Percentiles rank a stretch among this genome's conserved stretches.
Conservation (phyloP, 2,888 invertebrate genomes). For the Synergus laeviventris region DNA sequence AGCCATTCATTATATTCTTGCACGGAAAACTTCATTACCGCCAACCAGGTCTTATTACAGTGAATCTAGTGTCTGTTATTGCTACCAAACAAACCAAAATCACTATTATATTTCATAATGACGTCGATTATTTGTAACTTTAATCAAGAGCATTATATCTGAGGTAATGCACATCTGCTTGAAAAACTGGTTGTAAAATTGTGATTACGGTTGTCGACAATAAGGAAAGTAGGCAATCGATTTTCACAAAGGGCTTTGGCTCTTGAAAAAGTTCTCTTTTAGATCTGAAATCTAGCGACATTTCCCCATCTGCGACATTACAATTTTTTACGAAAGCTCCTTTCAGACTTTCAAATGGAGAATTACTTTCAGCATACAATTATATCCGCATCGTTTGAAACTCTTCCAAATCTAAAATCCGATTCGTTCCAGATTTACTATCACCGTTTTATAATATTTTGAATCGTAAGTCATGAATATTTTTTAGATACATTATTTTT, state of each 20-base stretch:
- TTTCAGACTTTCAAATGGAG: too few relatives aligned
- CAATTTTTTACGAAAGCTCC: not conserved
- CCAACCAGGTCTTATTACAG: slow-evolving; percentile 1
- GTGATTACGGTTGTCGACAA: not conserved
- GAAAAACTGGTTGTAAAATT: not conserved
- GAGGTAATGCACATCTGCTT: not conserved
- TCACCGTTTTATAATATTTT: too few relatives aligned
- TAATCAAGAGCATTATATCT: not conserved
- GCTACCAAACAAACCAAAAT: not conserved
- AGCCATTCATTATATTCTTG: slow-evolving; percentile 6
- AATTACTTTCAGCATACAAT: not conserved
- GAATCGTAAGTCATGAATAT: too few relatives aligned
- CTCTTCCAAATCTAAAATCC: not conserved
- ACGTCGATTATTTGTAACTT: not conserved
- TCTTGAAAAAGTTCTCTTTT: not conserved
- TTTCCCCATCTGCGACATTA: not conserved
- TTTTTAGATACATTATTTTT: too few relatives aligned
- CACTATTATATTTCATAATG: not conserved
- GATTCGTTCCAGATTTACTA: too few relatives aligned
- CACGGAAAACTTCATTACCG: not conserved
- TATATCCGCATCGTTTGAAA: not conserved
- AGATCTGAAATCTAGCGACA: not conserved
- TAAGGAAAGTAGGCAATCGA: not conserved
- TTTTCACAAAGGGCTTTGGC: not conserved
- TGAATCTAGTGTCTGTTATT: too few relatives aligned